These are phyloP conservation scores for Diaprepes abbreviatus DNA, from an alignment of 2,888 invertebrate genomes.

Conservation along the genomic window DNA sequence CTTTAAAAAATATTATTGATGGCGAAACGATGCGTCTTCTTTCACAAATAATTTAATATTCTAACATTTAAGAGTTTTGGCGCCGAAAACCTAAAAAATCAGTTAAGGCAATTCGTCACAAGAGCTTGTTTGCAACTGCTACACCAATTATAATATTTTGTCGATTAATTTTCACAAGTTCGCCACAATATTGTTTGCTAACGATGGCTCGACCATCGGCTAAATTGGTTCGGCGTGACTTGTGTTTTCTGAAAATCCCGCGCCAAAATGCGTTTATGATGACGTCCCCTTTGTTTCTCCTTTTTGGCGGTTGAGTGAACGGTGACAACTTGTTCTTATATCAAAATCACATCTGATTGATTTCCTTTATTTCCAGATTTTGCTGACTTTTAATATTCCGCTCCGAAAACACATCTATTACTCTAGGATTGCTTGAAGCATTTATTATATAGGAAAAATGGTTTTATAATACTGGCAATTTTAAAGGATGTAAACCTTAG, in stretches of 20 bases:
- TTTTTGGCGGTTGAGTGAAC: slow-evolving; percentile 52
- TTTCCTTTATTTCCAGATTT: slow-evolving; percentile 51
- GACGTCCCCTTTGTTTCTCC: slow-evolving; percentile 66
- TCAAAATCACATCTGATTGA: slow-evolving; percentile 56
- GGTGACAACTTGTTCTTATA: slow-evolving; percentile 56
- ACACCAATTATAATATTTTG: slow-evolving; percentile 67
- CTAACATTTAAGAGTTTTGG: slow-evolving; percentile 3
- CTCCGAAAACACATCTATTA: slow-evolving; percentile 29
- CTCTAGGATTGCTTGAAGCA: background rate
- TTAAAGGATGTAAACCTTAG: too few relatives aligned
- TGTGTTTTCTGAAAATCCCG: slow-evolving; percentile 63
- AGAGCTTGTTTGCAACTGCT: slow-evolving; percentile 60
- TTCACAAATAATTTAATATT: background rate
- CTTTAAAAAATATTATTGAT: too few relatives aligned
- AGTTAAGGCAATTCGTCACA: slow-evolving; percentile 51
- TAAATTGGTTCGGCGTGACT: slow-evolving; percentile 68
- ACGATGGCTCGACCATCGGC: slow-evolving; percentile 65
- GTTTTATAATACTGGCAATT: background rate
- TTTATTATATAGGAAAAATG: background rate
- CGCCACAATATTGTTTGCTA: slow-evolving; percentile 67
- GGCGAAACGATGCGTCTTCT: too few relatives aligned
- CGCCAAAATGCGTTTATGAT: slow-evolving; percentile 68
- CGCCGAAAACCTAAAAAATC: slow-evolving; percentile 22
- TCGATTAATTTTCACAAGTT: slow-evolving; percentile 68
- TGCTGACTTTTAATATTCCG: slow-evolving; percentile 36